Base-by-base conservation (phyloP, 2,888 invertebrate species). In the Harmothoe impar region DNA sequence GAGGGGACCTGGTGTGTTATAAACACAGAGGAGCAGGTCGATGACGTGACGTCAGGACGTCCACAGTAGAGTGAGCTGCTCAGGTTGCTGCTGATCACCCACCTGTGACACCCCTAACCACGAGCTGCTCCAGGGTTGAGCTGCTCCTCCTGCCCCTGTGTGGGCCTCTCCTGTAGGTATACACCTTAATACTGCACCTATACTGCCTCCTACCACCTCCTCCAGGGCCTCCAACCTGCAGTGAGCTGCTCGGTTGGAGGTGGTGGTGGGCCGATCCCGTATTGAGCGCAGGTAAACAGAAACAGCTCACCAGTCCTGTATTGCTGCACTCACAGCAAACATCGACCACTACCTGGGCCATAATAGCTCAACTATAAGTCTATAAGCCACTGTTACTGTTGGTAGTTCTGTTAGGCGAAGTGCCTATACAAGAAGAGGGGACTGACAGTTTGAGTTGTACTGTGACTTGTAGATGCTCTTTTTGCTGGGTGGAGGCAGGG, bases 231-330 rank as follows among this genome's bases (percentile, higher is more conserved):
- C 43, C 43, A 43, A 10, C 43, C 3, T 43, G 43, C 10, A 10
- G 43, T 43, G 43, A 43, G 43, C 43, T 43, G 43, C 43, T 43
- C 43, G 43, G 43, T 3, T 43, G 43, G 43, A 43, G 43, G 43
- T 43, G 43, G 43, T 43, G 43, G 43, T 43, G 43, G 43, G 43
- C 43, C 10, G 43, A 10, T 43, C 10, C 43, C 43, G 10, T 43
- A 43, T 62, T n/a, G 62, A 62, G 62, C 62, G 62, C 62, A 62
- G 62, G 62, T 62, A 62, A 62, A 62, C 62, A 62, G 62, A 62
- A n/a, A n/a, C 62, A 20, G 62, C 23, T n/a, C n/a, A 3, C 62
- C 3, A 62, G 23, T n/a, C n/a, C 20, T n/a, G 3, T n/a, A n/a
- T n/a, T n/a, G 7, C 62, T 62, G n/a, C 15, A n/a, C n/a, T 5